Evolutionary conservation across 2,888 invertebrate species (phyloP), one percentile per base, ranked within the genome.

Genomic region (Barypeithes pellucidus): DNA sequence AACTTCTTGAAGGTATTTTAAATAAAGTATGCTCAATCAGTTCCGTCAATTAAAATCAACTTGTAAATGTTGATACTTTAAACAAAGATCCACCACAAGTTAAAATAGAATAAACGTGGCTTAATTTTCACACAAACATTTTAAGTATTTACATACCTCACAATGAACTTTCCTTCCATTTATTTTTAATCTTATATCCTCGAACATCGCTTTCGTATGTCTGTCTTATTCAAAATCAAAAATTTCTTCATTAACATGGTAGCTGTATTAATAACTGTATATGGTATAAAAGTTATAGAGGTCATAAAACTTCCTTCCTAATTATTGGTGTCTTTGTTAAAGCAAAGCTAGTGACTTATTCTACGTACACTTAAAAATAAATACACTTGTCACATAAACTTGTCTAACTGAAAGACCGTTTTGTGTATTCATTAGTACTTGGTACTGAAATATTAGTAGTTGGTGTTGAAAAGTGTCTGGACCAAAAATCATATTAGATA

Each of bases 241-340:
- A 29, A 29, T 52, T 29, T 14, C 18, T 33, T 57, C 33, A 57
- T 57, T 57, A 57, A 29, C 54, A 18, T 8, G 2, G 1, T 1
- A 33, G 18, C 18, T 33, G 1, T 16, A 33, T 29, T n/a, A 57
- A 18, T 18, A 33, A 33, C 54, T 33, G 33, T 54, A 14, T 20
- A 1, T 16, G 43, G 3, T 12, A 18, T 18, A 20, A 47, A 50
- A 8, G 52, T 29, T 14, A n/a, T 62, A 20, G 54, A 54, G 14
- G 66, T 22, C 2, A 66, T 66, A 66, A 66, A 66, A 57, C 41
- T 65, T 54, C 54, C 54, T 24, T 54, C 54, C 66, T 66, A 66
- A 66, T 66, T 66, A 66, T 66, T 57, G 57, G 57, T 14, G 14
- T 54, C 66, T 66, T 66, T 66, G 66, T 66, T 66, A 54, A 41